Evolutionary conservation across 2,797 vertebrate species (phyloP), one percentile per base, ranked within the genome.

Genomic region (Alca torda): DNA sequence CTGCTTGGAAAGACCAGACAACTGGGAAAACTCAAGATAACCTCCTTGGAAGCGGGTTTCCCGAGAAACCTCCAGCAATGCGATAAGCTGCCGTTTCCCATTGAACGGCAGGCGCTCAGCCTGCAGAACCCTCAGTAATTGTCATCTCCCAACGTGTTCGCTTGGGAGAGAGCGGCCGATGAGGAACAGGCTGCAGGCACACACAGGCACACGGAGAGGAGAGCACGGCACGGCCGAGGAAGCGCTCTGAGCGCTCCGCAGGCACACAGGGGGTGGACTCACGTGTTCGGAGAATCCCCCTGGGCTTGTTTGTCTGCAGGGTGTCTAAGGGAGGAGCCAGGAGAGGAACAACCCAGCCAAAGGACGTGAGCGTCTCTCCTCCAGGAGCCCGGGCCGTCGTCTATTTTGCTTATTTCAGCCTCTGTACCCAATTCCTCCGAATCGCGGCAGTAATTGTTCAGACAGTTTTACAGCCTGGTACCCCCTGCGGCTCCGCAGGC

Each of bases 1-100:
- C 93, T 95, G 74, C 77, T 35, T 69, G 84, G 60, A 87, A 67
- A 92, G 67, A 51, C 72, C 75, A 26, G 75, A 31, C 31, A 6
- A 1, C 4, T 8, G 13, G 74, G 54, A 94, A 76, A 89, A 57
- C 74, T 60, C 90, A 4, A 70, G 81, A 73, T 16, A 13, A 41
- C 35, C 17, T 68, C 50, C 33, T 84, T 0, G 37, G 51, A 46
- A 26, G 8, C 4, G 4, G 25, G 9, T 50, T 97, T 93, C 89
- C 96, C 85, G 84, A 87, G 74, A 64, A 76, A 73, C 54, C 92
- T 65, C 63, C 74, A 63, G 74, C 74, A 4, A 54, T 1, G 8
- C 53, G 16, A 48, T 26, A 43, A 91, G 53, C 43, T 51, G 57
- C 16, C 7, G 12, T 50, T 93, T 75, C 69, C 73, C 45, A 3